phyloP scores from a whole-genome alignment of 23 tunicate species.

The Diplosoma virens region DNA sequence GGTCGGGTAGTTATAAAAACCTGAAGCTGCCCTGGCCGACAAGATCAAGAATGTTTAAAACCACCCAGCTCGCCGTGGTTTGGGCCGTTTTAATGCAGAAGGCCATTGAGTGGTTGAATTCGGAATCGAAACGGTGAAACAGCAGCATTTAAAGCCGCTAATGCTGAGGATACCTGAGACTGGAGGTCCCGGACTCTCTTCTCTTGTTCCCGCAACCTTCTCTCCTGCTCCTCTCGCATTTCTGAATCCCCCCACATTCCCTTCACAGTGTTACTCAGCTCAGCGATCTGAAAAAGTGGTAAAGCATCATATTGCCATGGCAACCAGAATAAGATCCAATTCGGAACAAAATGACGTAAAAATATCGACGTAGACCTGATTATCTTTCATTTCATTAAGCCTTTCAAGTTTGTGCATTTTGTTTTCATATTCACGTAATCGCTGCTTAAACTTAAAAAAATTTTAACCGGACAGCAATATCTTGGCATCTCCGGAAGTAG shows the following conservation, averaged over 20 bases:
- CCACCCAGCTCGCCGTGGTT: too few relatives aligned
- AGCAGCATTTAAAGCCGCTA: too few relatives aligned
- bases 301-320: too few relatives aligned
- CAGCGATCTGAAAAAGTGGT: not conserved
- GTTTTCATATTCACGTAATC: constrained; percentile 39
- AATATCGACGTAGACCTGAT: constrained; percentile 24
- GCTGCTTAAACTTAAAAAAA: too few relatives aligned
- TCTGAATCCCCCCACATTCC: not conserved
- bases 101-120: too few relatives aligned
- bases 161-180: not conserved
- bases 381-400: constrained; percentile 39
- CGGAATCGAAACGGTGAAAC: too few relatives aligned
- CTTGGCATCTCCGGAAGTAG: too few relatives aligned
- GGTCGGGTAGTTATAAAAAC: too few relatives aligned
- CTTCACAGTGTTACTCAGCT: not conserved
- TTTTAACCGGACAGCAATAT: too few relatives aligned
- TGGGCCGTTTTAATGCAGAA: too few relatives aligned
- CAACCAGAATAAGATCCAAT: not conserved
- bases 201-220: not conserved
- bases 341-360: not conserved
- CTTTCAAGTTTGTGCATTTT: constrained; percentile 50
- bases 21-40: too few relatives aligned
- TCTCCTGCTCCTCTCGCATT: not conserved
- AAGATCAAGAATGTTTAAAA: too few relatives aligned
- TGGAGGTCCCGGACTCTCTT: not conserved